Evolutionary conservation across 2,797 vertebrate genomes (phyloP).

Genomic region (Mycteria americana): DNA sequence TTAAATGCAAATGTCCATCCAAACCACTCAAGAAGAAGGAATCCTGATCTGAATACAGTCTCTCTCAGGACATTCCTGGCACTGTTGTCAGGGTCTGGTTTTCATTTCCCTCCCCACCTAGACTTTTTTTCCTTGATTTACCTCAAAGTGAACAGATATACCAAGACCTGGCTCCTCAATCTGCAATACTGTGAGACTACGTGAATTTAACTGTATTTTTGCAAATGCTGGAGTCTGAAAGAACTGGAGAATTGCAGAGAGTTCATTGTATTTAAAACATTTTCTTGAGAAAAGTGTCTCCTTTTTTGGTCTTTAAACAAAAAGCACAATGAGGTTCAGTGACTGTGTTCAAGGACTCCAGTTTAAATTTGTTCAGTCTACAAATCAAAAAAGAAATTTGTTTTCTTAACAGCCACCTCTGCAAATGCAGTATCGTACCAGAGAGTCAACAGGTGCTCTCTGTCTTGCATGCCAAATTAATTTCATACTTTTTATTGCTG

Average conservation of each 20-base stretch:
- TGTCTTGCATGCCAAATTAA: constrained; percentile 37
- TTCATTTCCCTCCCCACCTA: not conserved
- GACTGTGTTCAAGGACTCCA: constrained; percentile 21
- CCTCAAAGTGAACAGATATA: not conserved
- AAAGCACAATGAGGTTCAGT: not conserved
- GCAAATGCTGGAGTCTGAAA: not conserved
- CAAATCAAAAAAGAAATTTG: constrained; percentile 54
- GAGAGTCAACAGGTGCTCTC: constrained; percentile 21
- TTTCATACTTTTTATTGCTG: not conserved
- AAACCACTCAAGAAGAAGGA: not conserved
- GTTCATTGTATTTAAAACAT: not conserved
- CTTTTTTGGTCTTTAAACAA: constrained; percentile 38
- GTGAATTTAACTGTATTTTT: not conserved
- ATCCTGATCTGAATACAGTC: not conserved
- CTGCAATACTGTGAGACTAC: not conserved
- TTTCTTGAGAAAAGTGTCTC: not conserved
- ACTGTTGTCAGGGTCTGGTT: not conserved
- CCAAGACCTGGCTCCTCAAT: not conserved
- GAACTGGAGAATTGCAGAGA: not conserved
- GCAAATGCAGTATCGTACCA: constrained; percentile 11
- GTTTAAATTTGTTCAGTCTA: constrained; percentile 52
- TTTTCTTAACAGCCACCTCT: constrained; percentile 58
- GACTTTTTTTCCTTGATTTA: not conserved
- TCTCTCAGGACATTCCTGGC: not conserved
- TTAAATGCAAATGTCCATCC: not conserved